Base-by-base conservation (phyloP, 2,113 vertebrate species). In the Thunnus maccoyii region DNA sequence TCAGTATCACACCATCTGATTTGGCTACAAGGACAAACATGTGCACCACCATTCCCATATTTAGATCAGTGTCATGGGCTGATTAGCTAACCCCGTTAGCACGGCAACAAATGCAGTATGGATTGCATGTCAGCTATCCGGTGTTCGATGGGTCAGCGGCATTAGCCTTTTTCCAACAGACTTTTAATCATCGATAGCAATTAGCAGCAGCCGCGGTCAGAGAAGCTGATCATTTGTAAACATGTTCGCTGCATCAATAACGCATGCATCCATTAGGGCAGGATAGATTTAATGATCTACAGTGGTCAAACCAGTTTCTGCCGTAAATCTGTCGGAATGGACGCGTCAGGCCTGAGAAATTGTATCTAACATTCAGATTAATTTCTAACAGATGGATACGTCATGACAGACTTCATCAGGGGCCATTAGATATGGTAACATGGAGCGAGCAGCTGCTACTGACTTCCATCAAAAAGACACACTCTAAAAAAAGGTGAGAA, bases 181-280 rank as follows among this genome's bases (percentile, higher is more conserved):
- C 76, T 58, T 86, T 90, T 77, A 82, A 90, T 90, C 82, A 88
- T 90, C 66, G 27, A 90, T 82, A 86, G 74, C 73, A 88, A 92
- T 94, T 92, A 94, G 81, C 80, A 84, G 48, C 69, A 76, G 80
- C 77, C 86, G 50, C 48, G 69, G 75, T 50, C 73, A 57, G 54
- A 36, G 63, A 77, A 56, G 73, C 46, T 12, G 63, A 84, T 90
- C 87, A 90, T 91, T 88, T 91, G 90, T 84, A 84, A 88, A 90
- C 72, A 87, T 32, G 73, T 48, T 71, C 55, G 25, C 20, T 1
- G 17, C 74, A 67, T 91, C 87, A 70, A 89, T 92, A 87, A 86
- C 85, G 36, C 60, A 52, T n/a, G 51, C 51, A 60, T 78, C 76
- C 47, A 87, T 83, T 82, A 78, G 50, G 25, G 52, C 1, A n/a